phyloP scores from a whole-genome alignment of 2,888 invertebrate species.

The Zaprionus lineosus region DNA sequence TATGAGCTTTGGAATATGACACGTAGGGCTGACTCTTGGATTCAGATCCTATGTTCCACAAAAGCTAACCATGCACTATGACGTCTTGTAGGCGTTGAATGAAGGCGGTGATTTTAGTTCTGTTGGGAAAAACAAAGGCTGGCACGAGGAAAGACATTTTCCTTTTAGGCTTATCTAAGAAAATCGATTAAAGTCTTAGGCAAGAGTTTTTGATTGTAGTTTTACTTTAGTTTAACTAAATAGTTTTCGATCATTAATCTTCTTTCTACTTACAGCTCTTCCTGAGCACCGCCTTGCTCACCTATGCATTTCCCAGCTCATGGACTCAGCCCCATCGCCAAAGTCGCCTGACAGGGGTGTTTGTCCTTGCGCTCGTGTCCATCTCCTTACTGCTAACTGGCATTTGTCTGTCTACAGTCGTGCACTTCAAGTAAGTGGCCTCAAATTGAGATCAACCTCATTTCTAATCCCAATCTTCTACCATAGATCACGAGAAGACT shows the following conservation, averaged over 20 bases:
- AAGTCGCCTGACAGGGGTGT: slow-evolving; percentile 69
- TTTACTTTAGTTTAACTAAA: too few species aligned
- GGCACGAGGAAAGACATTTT: too few species aligned
- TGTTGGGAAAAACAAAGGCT: too few species aligned
- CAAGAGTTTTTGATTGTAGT: too few species aligned
- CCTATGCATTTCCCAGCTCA: slow-evolving; percentile 80
- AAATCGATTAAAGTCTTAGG: too few species aligned
- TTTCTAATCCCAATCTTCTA: background rate
- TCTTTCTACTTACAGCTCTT: slow-evolving; percentile 62
- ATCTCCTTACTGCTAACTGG: slow-evolving; percentile 77
- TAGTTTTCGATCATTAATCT: too few species aligned
- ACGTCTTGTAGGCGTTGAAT: background rate
- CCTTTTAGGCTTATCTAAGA: too few species aligned
- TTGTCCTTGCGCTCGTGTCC: slow-evolving; percentile 70
- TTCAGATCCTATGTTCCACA: slow-evolving; percentile 8
- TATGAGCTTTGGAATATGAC: slow-evolving; percentile 76
- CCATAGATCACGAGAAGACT: slow-evolving; percentile 76
- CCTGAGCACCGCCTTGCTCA: slow-evolving; percentile 76
- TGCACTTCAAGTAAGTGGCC: slow-evolving; percentile 79
- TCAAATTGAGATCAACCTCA: background rate
- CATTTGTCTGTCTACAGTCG: slow-evolving; percentile 81
- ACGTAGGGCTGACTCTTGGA: slow-evolving; percentile 34
- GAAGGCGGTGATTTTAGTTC: background rate
- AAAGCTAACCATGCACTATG: background rate
- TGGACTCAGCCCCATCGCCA: slow-evolving; percentile 73